Percentiles rank a stretch among this genome's conserved stretches.
These are phyloP conservation scores for Neosalanx taihuensis DNA, from an alignment of 2,797 vertebrate genomes.

Conservation along the genomic window DNA sequence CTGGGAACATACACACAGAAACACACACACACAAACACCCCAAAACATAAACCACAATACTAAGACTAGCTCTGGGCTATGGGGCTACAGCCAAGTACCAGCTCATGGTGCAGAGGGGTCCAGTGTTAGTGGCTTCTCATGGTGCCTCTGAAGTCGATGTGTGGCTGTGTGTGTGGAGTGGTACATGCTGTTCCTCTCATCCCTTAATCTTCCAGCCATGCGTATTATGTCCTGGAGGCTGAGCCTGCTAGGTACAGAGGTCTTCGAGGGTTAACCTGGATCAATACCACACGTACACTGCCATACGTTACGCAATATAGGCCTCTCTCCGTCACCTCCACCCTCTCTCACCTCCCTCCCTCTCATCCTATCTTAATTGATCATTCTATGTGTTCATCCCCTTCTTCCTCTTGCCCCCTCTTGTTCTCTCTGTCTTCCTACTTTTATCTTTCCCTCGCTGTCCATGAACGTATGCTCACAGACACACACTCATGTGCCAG, in stretches of 20 bases:
- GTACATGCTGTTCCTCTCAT: constrained; percentile 63
- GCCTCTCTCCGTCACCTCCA: constrained; percentile 19
- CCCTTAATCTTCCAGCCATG: constrained; percentile 69
- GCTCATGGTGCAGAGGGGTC: constrained; percentile 55
- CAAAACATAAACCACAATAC: not conserved
- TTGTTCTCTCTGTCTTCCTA: not conserved
- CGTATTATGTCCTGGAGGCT: constrained; percentile 59
- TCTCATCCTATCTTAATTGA: not conserved
- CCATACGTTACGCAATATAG: constrained; percentile 33
- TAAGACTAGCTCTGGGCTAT: too few relatives aligned
- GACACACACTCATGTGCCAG: not conserved
- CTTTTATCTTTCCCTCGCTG: not conserved
- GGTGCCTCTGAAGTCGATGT: constrained; percentile 17
- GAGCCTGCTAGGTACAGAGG: constrained; percentile 56
- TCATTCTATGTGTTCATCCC: too few relatives aligned
- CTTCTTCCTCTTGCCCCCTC: not conserved
- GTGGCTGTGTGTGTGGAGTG: constrained; percentile 25
- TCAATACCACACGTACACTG: constrained; percentile 55
- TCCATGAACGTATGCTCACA: not conserved
- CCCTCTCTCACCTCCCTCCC: constrained; percentile 6
- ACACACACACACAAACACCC: constrained; percentile 2
- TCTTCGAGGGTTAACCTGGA: constrained; percentile 59
- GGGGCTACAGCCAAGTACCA: constrained; percentile 47
- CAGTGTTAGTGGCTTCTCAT: constrained; percentile 56
- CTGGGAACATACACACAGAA: constrained; percentile 1